These are phyloP conservation scores for Crotalus adamanteus DNA, from an alignment of 2,797 vertebrate genomes.

Conservation along the genomic window DNA sequence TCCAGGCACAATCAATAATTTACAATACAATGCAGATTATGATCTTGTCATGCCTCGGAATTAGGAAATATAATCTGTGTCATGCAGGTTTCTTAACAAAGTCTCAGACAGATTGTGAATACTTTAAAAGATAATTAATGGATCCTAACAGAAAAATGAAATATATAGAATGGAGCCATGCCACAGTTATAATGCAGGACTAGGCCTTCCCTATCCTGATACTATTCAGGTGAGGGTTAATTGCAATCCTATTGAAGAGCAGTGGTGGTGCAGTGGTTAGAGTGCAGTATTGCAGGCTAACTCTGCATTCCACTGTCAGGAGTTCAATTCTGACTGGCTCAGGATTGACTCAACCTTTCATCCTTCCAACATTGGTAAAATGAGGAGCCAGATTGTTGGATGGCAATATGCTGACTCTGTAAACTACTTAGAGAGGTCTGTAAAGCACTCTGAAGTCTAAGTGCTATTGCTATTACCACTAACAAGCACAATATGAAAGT, in stretches of 20 bases:
- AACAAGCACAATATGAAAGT: not conserved
- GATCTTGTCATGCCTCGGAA: not conserved
- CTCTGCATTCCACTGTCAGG: not conserved
- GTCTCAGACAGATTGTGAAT: not conserved
- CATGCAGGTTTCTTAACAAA: not conserved
- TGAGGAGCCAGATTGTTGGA: not conserved
- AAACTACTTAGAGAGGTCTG: not conserved
- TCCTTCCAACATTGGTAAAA: not conserved
- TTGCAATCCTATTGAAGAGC: not conserved
- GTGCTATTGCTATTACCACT: not conserved
- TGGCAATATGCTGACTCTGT: not conserved
- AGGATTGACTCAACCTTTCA: not conserved
- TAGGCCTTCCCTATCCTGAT: not conserved
- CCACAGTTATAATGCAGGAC: not conserved
- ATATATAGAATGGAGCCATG: not conserved
- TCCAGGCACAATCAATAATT: not conserved
- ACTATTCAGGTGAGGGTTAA: not conserved
- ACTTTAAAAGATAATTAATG: not conserved
- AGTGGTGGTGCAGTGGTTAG: not conserved
- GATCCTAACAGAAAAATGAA: not conserved
- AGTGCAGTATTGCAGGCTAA: not conserved
- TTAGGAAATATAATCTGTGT: not conserved
- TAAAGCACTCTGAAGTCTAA: not conserved
- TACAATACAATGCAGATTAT: not conserved
- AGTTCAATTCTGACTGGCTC: not conserved